Evolutionary conservation across 2,888 invertebrate genomes (phyloP), one percentile per base, ranked within the genome.

Genomic region (Pachymerium ferrugineum): DNA sequence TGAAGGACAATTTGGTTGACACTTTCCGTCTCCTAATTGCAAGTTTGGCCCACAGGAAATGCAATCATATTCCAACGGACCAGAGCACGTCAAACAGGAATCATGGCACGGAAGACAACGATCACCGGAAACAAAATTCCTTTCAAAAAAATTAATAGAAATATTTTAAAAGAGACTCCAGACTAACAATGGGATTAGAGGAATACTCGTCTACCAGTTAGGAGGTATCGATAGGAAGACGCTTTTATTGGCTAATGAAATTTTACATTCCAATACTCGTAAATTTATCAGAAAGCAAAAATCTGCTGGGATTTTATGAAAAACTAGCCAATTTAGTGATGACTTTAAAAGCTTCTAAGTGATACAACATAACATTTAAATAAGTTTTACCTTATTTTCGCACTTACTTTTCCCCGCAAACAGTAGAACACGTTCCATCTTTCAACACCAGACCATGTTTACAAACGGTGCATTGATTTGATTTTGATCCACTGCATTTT

Each of bases 1-100:
- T 10, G 33, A 19, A 3, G 76, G 76, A 75, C 79, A 79, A 38
- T 73, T 42, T 10, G 71, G 25, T 35, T 75, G 70, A 74, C 79
- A 79, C 68, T 75, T 74, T 71, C 73, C 70, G 31, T 75, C 74
- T 33, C 67, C 70, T 6, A 86, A 19, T 87, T 85, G 79, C 89
- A 90, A 75, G 88, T 89, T 80, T 16, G 74, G 72, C 5, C 70
- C 74, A 67, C 78, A 78, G 19, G 76, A 75, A 8, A 78, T 73
- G 70, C 78, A 78, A 35, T 77, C 75, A 5, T 70, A 42, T 16
- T 74, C 73, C 3, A 62, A 71, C 6, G 74, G 38, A 8, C 89
- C 90, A 0, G 87, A 86, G 80, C 90, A 90, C 0, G 88, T 87
- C 74, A 87, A 86, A 78, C 90, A 90, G 4, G 88, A 85, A 0